A percentile compares a stretch with the other conserved stretches of the same genome.
phyloP scores from a whole-genome alignment of 2,888 invertebrate genomes.

The Nemotelus nigrinus region DNA sequence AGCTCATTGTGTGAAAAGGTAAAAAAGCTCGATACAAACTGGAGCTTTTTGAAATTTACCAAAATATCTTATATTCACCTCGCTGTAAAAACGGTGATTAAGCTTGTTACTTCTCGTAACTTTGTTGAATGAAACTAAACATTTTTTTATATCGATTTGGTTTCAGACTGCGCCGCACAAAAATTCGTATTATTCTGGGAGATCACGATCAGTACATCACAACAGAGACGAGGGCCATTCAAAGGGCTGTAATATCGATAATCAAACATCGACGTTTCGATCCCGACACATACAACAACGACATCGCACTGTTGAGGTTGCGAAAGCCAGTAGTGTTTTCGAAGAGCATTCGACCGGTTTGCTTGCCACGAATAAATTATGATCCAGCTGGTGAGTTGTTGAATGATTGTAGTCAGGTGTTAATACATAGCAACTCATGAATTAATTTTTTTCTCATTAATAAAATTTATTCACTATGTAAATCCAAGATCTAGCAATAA shows the following conservation, averaged over 20 bases:
- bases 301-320: slow-evolving; percentile 81
- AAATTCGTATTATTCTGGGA: slow-evolving; percentile 83
- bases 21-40: slow-evolving; percentile 13
- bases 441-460: too few relatives aligned
- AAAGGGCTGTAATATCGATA: slow-evolving; percentile 81
- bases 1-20: slow-evolving; percentile 87
- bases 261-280: slow-evolving; percentile 86
- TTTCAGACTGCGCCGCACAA: slow-evolving; percentile 76
- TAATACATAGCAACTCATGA: too few relatives aligned
- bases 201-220: slow-evolving; percentile 86
- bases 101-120: not conserved
- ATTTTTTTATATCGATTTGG: too few relatives aligned
- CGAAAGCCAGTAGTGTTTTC: slow-evolving; percentile 81
- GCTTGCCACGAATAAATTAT: slow-evolving; percentile 71
- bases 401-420: too few relatives aligned
- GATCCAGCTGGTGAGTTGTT: slow-evolving; percentile 68
- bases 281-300: slow-evolving; percentile 86
- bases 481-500: too few relatives aligned
- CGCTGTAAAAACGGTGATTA: not conserved
- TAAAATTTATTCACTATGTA: too few relatives aligned
- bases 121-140: too few relatives aligned
- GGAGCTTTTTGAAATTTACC: not conserved
- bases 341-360: slow-evolving; percentile 72
- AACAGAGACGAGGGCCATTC: slow-evolving; percentile 80
- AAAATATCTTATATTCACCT: not conserved